Conservation (phyloP, 2,888 invertebrate genomes). For the Leucoma salicis region DNA sequence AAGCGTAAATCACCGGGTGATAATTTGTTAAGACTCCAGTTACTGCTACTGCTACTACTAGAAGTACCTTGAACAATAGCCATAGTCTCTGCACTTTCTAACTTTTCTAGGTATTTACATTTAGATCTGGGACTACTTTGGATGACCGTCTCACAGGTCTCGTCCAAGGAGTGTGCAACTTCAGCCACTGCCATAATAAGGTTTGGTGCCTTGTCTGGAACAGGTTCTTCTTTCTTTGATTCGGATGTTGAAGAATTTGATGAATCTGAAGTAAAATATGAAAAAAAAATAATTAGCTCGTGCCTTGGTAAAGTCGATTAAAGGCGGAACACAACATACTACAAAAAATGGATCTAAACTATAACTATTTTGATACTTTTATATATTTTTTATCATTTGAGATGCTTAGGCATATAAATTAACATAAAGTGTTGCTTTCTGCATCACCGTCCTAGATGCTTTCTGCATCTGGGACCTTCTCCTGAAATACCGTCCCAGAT, state of each 20-base stretch:
- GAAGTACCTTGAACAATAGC: constrained; percentile 74
- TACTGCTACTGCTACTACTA: constrained; percentile 78
- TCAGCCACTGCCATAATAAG: constrained; percentile 86
- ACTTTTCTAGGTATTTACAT: constrained; percentile 73
- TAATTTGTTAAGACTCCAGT: constrained; percentile 77
- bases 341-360: too few species aligned
- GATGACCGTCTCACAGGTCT: constrained; percentile 86
- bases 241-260: constrained; percentile 42
- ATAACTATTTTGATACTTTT: too few species aligned
- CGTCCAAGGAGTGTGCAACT: constrained; percentile 85
- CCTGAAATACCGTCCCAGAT: too few species aligned
- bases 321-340: too few species aligned
- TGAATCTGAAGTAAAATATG: constrained; percentile 55
- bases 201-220: constrained; percentile 52
- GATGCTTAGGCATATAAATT: too few species aligned
- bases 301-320: too few species aligned
- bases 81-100: constrained; percentile 73
- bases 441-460: too few species aligned
- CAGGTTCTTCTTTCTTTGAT: constrained; percentile 46
- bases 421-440: too few species aligned
- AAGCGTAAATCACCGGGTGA: constrained; percentile 76
- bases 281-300: too few species aligned
- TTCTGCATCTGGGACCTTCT: too few species aligned
- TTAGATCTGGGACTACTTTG: constrained; percentile 83
- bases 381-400: too few species aligned